Base-by-base conservation (phyloP, 2,113 vertebrate species). In the Esox niger region DNA sequence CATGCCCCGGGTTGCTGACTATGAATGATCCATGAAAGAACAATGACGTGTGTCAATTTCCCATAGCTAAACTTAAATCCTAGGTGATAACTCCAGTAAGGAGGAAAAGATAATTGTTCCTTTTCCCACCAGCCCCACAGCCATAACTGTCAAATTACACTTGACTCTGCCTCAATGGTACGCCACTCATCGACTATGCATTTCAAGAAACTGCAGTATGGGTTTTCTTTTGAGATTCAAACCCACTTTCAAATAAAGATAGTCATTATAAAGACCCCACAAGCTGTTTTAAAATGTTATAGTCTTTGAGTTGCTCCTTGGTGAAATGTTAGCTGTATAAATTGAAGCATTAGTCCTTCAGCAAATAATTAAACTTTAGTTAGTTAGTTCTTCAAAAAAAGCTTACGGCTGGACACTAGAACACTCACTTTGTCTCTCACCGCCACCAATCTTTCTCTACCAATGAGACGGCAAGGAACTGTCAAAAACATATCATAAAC, bases 131-230 rank as follows among this genome's bases (percentile, higher is more conserved):
- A 77, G 69, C 68, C 76, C 70, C 66, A 27, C 57, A 68, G 69
- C 70, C 79, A 47, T 68, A 65, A 73, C 38, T 43, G 38, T 43
- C 15, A 1, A 74, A 79, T 79, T 71, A 70, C 20, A 26, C 46
- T 54, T 67, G 67, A 73, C 64, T n/a, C n/a, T 57, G 72, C 78
- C 61, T 82, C 84, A 84, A 76, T 33, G 79, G 83, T 84, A 82
- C 82, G 80, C 79, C 47, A 75, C 75, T 55, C 30, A 57, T 69
- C 73, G 81, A 75, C 70, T 82, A 82, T 82, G 77, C 78, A 82
- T 80, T 84, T 76, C 68, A 69, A 46, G 83, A 75, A 54, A 32
- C 35, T 43, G 74, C 83, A 66, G 80, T 65, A 82, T 79, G 80
- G 78, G 69, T 35, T 61, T 75, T 78, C 80, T 82, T 77, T 72